phyloP scores from a whole-genome alignment of 2,113 vertebrate genomes.

The Forbesichthys papilliferus region DNA sequence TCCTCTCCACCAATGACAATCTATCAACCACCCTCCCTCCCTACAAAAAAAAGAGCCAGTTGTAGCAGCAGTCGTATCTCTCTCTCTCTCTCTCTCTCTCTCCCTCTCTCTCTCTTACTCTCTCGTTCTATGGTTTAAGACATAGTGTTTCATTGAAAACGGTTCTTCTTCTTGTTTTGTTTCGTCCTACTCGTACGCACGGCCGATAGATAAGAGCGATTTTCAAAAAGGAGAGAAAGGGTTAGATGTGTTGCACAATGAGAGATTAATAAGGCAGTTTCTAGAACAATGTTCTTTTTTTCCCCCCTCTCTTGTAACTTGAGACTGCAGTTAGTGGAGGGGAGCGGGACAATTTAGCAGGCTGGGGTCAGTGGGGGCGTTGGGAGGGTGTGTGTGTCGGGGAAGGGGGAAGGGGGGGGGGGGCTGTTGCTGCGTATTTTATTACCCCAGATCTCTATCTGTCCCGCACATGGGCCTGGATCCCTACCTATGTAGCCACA shows the following conservation, averaged over 20 bases:
- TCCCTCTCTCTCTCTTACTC: slow-evolving; percentile 1
- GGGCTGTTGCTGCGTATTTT: slow-evolving; percentile 73
- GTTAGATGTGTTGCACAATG: slow-evolving; percentile 67
- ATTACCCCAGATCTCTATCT: slow-evolving; percentile 78
- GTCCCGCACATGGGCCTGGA: slow-evolving; percentile 72
- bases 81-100: slow-evolving; percentile 42
- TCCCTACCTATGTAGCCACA: slow-evolving; percentile 54
- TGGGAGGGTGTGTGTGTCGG: slow-evolving; percentile 62
- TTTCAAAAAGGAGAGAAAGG: slow-evolving; percentile 20
- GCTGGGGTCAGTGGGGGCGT: slow-evolving; percentile 71
- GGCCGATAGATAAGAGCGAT: slow-evolving; percentile 22
- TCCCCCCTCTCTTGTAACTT: slow-evolving; percentile 65
- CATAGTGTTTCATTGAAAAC: slow-evolving; percentile 52
- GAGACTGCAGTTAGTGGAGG: slow-evolving; percentile 71
- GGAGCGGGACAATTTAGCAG: slow-evolving; percentile 70
- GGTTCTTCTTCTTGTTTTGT: slow-evolving; percentile 21
- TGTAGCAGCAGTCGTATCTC: slow-evolving; percentile 58
- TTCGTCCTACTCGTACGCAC: slow-evolving; percentile 12
- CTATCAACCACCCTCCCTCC: slow-evolving; percentile 64
- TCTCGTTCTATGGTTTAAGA: background rate
- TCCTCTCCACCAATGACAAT: slow-evolving; percentile 60
- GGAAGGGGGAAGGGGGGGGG: slow-evolving; percentile 49
- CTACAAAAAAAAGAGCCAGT: slow-evolving; percentile 74
- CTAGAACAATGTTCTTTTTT: slow-evolving; percentile 79
- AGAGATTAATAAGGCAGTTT: slow-evolving; percentile 78